These are phyloP conservation scores for Sarotherodon lohbergeri DNA, from an alignment of 2,113 vertebrate genomes.

Conservation along the genomic window DNA sequence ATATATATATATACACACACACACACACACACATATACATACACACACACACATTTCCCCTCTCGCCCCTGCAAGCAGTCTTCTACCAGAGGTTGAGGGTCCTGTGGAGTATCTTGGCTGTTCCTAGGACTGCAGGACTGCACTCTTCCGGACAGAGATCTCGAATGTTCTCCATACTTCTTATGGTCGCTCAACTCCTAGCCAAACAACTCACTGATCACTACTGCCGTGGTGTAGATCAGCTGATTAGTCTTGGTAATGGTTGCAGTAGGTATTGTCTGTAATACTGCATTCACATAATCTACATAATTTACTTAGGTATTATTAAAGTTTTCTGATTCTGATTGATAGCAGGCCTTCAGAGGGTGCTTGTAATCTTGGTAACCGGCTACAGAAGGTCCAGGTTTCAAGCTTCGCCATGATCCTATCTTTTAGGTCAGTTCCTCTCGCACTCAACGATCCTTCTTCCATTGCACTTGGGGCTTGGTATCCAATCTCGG, in stretches of 20 bases:
- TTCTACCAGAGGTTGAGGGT: not conserved
- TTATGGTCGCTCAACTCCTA: not conserved
- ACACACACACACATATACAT: too few species aligned
- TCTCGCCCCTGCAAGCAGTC: too few species aligned
- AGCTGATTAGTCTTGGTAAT: not conserved
- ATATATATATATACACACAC: too few species aligned
- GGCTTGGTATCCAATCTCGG: not conserved
- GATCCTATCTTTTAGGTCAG: not conserved
- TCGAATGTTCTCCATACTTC: not conserved
- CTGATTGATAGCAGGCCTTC: not conserved
- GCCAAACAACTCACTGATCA: not conserved
- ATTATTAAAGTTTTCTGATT: not conserved
- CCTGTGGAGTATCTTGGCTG: not conserved
- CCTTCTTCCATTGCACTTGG: not conserved
- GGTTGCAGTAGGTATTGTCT: not conserved
- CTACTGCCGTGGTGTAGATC: not conserved
- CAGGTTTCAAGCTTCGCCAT: not conserved
- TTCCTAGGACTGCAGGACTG: rapidly evolving
- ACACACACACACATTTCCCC: too few species aligned
- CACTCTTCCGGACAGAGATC: not conserved
- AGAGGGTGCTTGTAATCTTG: rapidly evolving
- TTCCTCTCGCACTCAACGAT: not conserved
- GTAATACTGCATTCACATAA: not conserved
- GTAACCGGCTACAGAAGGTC: not conserved
- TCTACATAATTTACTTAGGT: not conserved